Conservation (phyloP, 1,140 invertebrate genomes). For the Sarcophaga bullata region DNA sequence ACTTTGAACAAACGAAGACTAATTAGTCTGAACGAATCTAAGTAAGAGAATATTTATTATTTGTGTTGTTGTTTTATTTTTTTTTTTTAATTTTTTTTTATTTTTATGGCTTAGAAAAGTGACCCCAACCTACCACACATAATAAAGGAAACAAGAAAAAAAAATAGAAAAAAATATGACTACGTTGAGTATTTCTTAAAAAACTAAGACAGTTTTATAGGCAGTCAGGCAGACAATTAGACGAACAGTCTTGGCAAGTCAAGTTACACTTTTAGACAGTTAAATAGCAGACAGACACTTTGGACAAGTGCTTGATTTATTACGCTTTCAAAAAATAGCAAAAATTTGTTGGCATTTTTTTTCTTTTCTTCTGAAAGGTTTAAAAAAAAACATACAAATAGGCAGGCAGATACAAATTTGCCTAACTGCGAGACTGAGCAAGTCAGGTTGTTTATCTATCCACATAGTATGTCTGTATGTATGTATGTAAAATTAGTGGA, state of each 20-base stretch:
- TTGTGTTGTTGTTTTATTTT: neutral
- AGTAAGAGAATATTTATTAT: constrained; percentile 22
- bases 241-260: neutral
- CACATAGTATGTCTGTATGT: no score
- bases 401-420: neutral
- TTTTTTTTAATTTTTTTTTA: no score
- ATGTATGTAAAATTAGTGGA: no score
- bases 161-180: constrained; percentile 28
- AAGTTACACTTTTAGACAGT: no score
- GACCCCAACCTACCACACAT: constrained; percentile 24
- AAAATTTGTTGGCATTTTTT: neutral
- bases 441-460: no score
- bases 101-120: neutral
- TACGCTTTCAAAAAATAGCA: constrained; percentile 45
- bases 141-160: neutral
- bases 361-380: neutral
- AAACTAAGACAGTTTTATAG: constrained; percentile 27
- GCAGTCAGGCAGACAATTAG: constrained; percentile 34
- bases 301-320: constrained; percentile 45
- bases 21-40: constrained; percentile 26
- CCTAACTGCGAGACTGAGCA: no score
- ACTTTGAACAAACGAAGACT: constrained; percentile 10
- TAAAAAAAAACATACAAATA: neutral
- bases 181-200: neutral
- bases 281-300: constrained; percentile 11